phyloP scores from a whole-genome alignment of 2,113 vertebrate genomes.

The Laticauda laticaudata region DNA sequence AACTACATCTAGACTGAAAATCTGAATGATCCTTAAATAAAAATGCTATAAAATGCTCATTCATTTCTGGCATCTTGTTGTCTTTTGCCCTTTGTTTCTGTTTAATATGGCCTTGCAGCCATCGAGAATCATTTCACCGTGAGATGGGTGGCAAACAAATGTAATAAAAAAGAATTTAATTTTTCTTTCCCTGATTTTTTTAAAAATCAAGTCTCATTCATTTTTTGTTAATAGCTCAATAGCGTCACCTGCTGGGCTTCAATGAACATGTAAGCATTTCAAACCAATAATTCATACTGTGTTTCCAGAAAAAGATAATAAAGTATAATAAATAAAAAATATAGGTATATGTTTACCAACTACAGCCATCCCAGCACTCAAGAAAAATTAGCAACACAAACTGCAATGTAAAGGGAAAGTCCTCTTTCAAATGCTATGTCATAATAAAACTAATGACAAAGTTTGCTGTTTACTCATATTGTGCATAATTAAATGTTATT shows the following conservation, averaged over 20 bases:
- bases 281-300: neutral
- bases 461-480: neutral
- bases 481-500: neutral
- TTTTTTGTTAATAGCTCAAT: conserved; percentile 6
- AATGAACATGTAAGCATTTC: conserved; percentile 4
- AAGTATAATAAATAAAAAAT: neutral
- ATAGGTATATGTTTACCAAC: neutral
- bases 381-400: neutral
- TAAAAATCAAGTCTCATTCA: neutral
- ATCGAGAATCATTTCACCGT: too few species aligned
- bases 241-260: conserved; percentile 49
- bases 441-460: neutral
- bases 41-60: neutral
- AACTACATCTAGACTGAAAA: neutral
- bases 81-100: neutral
- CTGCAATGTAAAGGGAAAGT: neutral
- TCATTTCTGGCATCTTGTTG: neutral
- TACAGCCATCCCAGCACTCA: neutral
- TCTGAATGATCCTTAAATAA: neutral
- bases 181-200: neutral
- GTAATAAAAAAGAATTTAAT: neutral
- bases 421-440: neutral
- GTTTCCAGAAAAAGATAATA: neutral
- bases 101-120: neutral
- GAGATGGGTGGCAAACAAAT: too few species aligned